A percentile compares a stretch with the other conserved stretches of the same genome.
phyloP scores from a whole-genome alignment of 1,140 invertebrate species.

The Chymomyza costata region DNA sequence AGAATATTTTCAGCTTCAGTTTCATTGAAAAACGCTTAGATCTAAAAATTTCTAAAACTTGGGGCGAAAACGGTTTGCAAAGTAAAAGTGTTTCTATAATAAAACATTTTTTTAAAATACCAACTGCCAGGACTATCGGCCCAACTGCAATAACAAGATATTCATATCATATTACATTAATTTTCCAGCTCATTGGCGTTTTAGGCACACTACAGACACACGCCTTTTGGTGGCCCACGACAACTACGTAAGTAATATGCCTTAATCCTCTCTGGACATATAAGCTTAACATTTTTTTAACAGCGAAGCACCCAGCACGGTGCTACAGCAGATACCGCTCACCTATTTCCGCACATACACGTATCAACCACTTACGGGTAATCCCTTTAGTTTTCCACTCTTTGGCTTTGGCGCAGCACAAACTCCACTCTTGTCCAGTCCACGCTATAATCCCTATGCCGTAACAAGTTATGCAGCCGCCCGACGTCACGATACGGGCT shows the following conservation, averaged over 20 bases:
- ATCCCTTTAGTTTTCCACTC: constrained; percentile 47
- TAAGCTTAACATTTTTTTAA: background rate
- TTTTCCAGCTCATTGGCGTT: constrained; percentile 25
- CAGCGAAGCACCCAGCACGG: constrained; percentile 44
- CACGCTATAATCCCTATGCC: constrained; percentile 53
- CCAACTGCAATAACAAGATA: too few relatives aligned
- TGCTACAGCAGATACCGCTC: constrained; percentile 65
- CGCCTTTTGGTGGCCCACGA: constrained; percentile 63
- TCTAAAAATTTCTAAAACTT: too few relatives aligned
- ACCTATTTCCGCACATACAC: constrained; percentile 73
- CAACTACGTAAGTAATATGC: constrained; percentile 50
- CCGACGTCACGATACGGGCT: constrained; percentile 36
- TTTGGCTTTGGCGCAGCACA: constrained; percentile 53
- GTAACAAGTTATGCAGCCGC: constrained; percentile 58
- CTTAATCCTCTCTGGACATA: background rate
- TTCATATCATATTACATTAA: too few relatives aligned
- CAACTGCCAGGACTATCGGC: too few relatives aligned
- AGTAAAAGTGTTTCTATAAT: too few relatives aligned
- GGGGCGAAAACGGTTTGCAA: too few relatives aligned
- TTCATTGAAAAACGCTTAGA: too few relatives aligned
- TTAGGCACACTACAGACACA: constrained; percentile 7
- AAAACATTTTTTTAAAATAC: too few relatives aligned
- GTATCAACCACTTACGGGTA: constrained; percentile 53
- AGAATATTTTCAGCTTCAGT: too few relatives aligned
- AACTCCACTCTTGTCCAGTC: constrained; percentile 39